Evolutionary conservation across 2,888 invertebrate species (phyloP).

Genomic region (Mythimna ferrago): DNA sequence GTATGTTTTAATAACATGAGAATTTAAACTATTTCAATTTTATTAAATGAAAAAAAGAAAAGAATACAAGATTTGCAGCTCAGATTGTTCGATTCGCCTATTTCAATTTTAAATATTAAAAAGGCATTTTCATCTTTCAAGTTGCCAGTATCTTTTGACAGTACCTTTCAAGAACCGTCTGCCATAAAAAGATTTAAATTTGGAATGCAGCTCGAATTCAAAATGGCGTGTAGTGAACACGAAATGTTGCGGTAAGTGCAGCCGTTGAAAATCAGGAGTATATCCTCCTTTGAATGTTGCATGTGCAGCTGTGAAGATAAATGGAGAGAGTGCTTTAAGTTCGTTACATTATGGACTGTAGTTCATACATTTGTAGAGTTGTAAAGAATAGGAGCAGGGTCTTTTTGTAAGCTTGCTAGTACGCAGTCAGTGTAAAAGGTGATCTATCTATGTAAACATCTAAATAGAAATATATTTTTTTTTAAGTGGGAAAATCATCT

Average conservation of each 20-base stretch:
- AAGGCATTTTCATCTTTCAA: background rate
- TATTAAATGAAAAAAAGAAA: too few species aligned
- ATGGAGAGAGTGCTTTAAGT: conserved; percentile 3
- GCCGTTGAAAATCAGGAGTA: conserved; percentile 31
- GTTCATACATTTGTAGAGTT: background rate
- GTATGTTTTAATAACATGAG: too few species aligned
- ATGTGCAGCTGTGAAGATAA: conserved; percentile 14
- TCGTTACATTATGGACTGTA: background rate
- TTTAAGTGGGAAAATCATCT: too few species aligned
- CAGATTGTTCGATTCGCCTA: background rate
- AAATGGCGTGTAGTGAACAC: conserved; percentile 43
- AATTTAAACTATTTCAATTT: too few species aligned
- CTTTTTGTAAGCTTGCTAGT: background rate
- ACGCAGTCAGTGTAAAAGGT: background rate
- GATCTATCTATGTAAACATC: too few species aligned
- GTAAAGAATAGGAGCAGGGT: background rate
- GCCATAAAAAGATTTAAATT: conserved; percentile 41
- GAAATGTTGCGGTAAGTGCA: conserved; percentile 43
- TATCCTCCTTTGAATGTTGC: conserved; percentile 21
- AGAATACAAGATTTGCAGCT: too few species aligned
- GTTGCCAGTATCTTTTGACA: conserved; percentile 29
- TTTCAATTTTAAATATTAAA: conserved; percentile 4
- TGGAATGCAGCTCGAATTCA: conserved; percentile 30
- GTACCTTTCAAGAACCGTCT: background rate
- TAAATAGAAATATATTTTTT: too few species aligned